Evolutionary conservation across 2,797 vertebrate genomes (phyloP).

Genomic region (Holocentrus rufus): DNA sequence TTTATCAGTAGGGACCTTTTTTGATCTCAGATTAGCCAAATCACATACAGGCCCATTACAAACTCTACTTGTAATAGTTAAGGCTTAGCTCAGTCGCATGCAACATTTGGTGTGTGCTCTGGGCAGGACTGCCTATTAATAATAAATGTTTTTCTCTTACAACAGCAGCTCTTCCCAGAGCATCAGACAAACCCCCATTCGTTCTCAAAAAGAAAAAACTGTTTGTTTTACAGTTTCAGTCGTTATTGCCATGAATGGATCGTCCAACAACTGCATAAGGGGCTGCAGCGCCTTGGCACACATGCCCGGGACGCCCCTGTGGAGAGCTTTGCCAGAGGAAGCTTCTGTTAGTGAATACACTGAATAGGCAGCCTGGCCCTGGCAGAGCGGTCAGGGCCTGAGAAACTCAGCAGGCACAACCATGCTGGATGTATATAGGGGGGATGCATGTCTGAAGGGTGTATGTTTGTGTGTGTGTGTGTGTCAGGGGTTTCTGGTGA

Average conservation of each 20-base stretch:
- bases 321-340: conserved; percentile 20
- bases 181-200: conserved; percentile 42
- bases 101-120: neutral
- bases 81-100: conserved; percentile 20
- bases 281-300: conserved; percentile 42
- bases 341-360: conserved; percentile 45
- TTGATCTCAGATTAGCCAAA: neutral
- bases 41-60: neutral
- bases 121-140: conserved; percentile 11
- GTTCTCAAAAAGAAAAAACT: conserved; percentile 30
- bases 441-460: conserved; percentile 44
- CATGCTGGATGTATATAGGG: conserved; percentile 19
- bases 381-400: conserved; percentile 34
- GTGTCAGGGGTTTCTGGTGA: conserved; percentile 72
- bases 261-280: conserved; percentile 47
- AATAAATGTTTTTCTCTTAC: conserved; percentile 31
- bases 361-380: conserved; percentile 49
- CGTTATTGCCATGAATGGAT: conserved; percentile 53
- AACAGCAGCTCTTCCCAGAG: conserved; percentile 20
- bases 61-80: neutral
- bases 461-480: conserved; percentile 22
- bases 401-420: conserved; percentile 63
- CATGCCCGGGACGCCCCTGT: conserved; percentile 34
- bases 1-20: too few relatives aligned
- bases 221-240: conserved; percentile 44